Evolutionary conservation across 2,113 vertebrate genomes (phyloP).

Genomic region (Cyphomyrus discorhynchus): DNA sequence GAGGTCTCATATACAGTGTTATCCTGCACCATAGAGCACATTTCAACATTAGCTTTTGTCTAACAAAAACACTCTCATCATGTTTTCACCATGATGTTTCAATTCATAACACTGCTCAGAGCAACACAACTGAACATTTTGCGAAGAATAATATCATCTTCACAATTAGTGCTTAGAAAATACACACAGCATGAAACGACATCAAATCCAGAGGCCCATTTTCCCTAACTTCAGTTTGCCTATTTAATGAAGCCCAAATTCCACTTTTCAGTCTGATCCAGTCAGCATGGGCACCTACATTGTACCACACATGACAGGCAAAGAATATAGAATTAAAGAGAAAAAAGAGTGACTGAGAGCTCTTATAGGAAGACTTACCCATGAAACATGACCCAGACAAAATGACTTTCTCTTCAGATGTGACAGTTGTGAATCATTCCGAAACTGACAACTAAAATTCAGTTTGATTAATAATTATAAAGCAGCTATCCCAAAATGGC

Average conservation of each 20-base stretch:
- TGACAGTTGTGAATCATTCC: background rate
- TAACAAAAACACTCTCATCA: background rate
- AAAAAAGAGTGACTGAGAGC: background rate
- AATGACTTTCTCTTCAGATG: background rate
- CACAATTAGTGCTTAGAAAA: background rate
- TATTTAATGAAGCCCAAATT: constrained; percentile 74
- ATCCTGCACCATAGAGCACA: background rate
- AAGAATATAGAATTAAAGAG: background rate
- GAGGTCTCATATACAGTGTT: background rate
- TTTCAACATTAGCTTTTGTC: background rate
- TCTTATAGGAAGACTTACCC: background rate
- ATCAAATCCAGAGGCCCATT: constrained; percentile 73
- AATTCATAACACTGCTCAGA: background rate
- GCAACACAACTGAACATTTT: background rate
- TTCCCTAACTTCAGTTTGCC: constrained; percentile 92
- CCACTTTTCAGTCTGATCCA: constrained; percentile 31
- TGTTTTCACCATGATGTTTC: background rate
- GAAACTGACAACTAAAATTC: constrained; percentile 1
- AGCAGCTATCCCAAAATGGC: background rate
- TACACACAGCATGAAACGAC: constrained; percentile 77
- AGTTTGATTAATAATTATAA: background rate
- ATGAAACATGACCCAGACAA: background rate
- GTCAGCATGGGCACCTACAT: background rate
- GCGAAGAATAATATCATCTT: background rate
- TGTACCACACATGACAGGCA: background rate